Base-by-base conservation (phyloP, 2,888 invertebrate genomes). In the Philonicus albiceps region DNA sequence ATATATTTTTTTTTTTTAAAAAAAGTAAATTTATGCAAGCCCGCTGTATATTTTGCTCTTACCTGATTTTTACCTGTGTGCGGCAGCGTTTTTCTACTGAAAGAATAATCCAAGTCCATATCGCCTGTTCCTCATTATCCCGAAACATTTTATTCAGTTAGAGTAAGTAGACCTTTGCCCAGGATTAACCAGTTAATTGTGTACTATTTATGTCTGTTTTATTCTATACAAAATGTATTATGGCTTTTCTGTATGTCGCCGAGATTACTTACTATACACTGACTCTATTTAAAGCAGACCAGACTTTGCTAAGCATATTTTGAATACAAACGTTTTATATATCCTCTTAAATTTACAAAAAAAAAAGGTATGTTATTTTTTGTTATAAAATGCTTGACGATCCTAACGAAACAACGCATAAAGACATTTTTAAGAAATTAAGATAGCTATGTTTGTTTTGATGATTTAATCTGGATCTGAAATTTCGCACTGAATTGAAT, bases 81-180 rank as follows among this genome's bases (percentile, higher is more conserved):
- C 34, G 64, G 31, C 22, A 31, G 43, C 53, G 13, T 53, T 64
- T 53, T 53, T 64, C 64, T 64, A 27, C n/a, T 49, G n/a, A 49
- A 64, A 64, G 19, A 64, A 64, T 55, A n/a, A 34, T 55, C 55
- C 55, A 19, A 64, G 37, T 74, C 74, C 74, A 34, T 74, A 27
- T 74, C 34, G 74, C n/a, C 37, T 74, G n/a, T 31, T 74, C 31
- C 19, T 74, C 19, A 27, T 64, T 64, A 64, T 27, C 37, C 74
- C 74, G 74, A 74, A 37, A 74, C 16, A 74, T n/a, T 49, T 30
- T 34, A 34, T 81, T 81, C 81, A 30, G 34, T 81, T 81, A 64
- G 53, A 80, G 53, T 80, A 81, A 81, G 81, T 81, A 64, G 16
- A 81, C 81, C 81, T 31, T 80, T 64, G 30, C 81, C 81, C 80